These are phyloP conservation scores for Euschistus heros DNA, from an alignment of 1,140 invertebrate species.

Conservation along the genomic window DNA sequence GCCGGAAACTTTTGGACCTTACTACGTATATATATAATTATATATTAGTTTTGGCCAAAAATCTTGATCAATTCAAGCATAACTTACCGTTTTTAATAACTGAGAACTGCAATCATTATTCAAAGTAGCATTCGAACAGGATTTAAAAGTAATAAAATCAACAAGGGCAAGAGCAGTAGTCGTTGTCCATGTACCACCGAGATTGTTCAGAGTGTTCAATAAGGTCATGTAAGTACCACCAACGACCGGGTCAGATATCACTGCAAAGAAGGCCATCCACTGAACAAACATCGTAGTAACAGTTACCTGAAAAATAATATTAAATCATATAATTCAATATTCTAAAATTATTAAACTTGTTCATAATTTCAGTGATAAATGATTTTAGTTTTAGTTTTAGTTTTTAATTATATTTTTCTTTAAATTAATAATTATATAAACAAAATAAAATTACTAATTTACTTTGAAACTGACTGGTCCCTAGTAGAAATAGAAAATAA, in stretches of 20 bases:
- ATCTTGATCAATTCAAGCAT: background rate
- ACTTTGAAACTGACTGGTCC: too few species aligned
- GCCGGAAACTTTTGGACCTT: too few species aligned
- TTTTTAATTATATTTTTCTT: too few species aligned
- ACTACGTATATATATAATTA: too few species aligned
- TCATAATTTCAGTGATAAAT: too few species aligned
- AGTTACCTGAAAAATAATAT: conserved; percentile 41
- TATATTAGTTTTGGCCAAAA: background rate
- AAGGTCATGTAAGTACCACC: conserved; percentile 99
- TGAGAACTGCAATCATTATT: conserved; percentile 43
- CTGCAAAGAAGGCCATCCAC: conserved; percentile 73
- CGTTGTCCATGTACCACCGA: conserved; percentile 94
- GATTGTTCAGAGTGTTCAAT: conserved; percentile 89
- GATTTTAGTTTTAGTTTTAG: too few species aligned
- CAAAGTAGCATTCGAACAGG: conserved; percentile 45
- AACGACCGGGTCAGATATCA: conserved; percentile 82
- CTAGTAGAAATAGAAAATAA: too few species aligned
- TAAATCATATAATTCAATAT: background rate
- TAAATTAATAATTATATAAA: too few species aligned
- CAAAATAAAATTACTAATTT: too few species aligned
- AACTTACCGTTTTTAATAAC: conserved; percentile 40
- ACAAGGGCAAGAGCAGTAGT: conserved; percentile 88
- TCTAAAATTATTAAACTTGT: too few species aligned
- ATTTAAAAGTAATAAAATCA: conserved; percentile 72
- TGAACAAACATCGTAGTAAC: conserved; percentile 71